Evolutionary conservation across 2,797 vertebrate genomes (phyloP).

Genomic region (Calcarius lapponicus): DNA sequence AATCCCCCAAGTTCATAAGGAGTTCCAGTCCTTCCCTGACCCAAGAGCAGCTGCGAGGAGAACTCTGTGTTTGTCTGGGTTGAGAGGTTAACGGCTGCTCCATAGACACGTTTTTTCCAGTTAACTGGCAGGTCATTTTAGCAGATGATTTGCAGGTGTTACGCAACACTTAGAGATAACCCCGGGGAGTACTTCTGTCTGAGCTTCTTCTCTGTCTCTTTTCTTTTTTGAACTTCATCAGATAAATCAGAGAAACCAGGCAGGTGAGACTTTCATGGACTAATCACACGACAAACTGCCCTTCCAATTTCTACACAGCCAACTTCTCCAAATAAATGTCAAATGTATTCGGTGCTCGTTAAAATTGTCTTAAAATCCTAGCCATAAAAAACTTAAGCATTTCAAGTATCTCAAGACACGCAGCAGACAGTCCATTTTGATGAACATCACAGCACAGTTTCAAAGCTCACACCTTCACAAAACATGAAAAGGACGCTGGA

Average conservation of each 20-base stretch:
- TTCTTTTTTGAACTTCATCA: not conserved
- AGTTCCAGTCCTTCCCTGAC: not conserved
- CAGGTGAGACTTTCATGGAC: constrained; percentile 16
- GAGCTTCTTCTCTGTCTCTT: not conserved
- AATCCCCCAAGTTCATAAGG: not conserved
- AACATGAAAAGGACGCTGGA: not conserved
- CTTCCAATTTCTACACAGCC: not conserved
- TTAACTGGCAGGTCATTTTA: constrained; percentile 48
- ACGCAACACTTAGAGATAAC: constrained; percentile 43
- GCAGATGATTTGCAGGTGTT: constrained; percentile 57
- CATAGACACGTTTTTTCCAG: not conserved
- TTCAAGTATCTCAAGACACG: not conserved
- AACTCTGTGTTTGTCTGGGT: not conserved
- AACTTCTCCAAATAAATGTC: not conserved
- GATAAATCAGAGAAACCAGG: constrained; percentile 30
- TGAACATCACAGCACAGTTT: not conserved
- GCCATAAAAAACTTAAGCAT: not conserved
- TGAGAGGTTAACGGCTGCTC: constrained; percentile 42
- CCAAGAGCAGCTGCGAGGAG: not conserved
- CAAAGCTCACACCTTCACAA: not conserved
- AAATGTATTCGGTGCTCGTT: not conserved
- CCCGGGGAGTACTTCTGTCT: not conserved
- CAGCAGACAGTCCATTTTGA: not conserved
- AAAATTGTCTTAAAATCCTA: not conserved
- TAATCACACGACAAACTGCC: not conserved